Evolutionary conservation across 2,113 vertebrate genomes (phyloP), one percentile per base, ranked within the genome.

Genomic region (Empidonax traillii): DNA sequence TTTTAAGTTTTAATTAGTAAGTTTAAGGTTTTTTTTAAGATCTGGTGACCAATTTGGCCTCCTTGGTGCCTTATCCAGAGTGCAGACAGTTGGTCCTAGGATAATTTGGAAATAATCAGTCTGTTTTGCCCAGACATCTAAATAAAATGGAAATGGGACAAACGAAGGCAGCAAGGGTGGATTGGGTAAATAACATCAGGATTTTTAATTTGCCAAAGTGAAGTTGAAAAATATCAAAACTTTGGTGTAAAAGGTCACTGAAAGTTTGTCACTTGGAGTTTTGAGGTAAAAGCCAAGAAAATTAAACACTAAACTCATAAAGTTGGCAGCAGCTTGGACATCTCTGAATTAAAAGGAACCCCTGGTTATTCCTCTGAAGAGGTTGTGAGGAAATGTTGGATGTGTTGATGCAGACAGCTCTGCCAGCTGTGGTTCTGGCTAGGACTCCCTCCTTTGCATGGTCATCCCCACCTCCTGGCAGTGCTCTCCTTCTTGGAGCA

Each of bases 71-170:
- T 88, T 88, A 87, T 15, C 30, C 4, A 5, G 85, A 93, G 19
- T 30, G 59, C 76, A 66, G 33, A 41, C 14, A 68, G 23, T 30
- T 52, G 3, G 10, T 74, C 6, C 12, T 46, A 22, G 17, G n/a
- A 75, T 44, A 52, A 81, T 94, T 65, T 75, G 68, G 39, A 35
- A 76, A 52, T 37, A 17, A 3, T 6, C 0, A 7, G 10, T 27
- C 31, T 71, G 9, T 76, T 56, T 88, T 72, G 74, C 4, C 10
- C 19, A 78, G 55, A 19, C 9, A 72, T 22, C 55, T 89, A 87
- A 77, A 82, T 82, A 58, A 89, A 94, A 63, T 39, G 18, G 12
- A 94, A 85, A 58, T 27, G 12, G 41, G n/a, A 91, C 30, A 85
- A 82, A 79, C 51, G 20, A 65, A 41, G 23, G 28, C 18, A 66